Conservation (phyloP, 1,140 invertebrate species). For the Sminthurides bifidus region DNA sequence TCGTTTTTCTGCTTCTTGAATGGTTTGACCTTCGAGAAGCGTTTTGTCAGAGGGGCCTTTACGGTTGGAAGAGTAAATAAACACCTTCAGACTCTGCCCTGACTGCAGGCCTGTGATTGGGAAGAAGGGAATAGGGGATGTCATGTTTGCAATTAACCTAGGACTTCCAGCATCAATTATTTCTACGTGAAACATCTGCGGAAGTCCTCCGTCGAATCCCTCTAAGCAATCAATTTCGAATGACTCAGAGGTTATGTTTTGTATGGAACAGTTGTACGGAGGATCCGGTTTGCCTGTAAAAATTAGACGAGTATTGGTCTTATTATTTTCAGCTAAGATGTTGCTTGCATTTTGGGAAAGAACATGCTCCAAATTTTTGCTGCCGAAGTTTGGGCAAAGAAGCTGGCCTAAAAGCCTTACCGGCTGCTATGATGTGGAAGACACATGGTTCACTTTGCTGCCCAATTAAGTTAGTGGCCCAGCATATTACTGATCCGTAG, state of each 20-base stretch:
- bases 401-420: too few relatives aligned
- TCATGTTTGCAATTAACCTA: conserved; percentile 52
- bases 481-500: conserved; percentile 56
- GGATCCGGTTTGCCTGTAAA: conserved; percentile 54
- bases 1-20: conserved; percentile 65
- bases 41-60: conserved; percentile 64
- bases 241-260: conserved; percentile 66
- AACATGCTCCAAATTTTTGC: too few relatives aligned
- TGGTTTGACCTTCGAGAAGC: conserved; percentile 49
- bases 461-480: conserved; percentile 53
- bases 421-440: conserved; percentile 57
- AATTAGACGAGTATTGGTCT: not conserved
- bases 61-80: conserved; percentile 66
- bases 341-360: too few relatives aligned
- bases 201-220: conserved; percentile 61
- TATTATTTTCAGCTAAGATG: too few relatives aligned
- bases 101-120: conserved; percentile 54
- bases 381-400: too few relatives aligned
- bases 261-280: conserved; percentile 62
- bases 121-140: conserved; percentile 53
- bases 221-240: conserved; percentile 61
- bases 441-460: conserved; percentile 53
- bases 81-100: conserved; percentile 53
- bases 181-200: conserved; percentile 57
- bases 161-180: conserved; percentile 56